A percentile compares a stretch with the other conserved stretches of the same genome.
Conservation (phyloP, 2,888 invertebrate species). For the Tuta absoluta region DNA sequence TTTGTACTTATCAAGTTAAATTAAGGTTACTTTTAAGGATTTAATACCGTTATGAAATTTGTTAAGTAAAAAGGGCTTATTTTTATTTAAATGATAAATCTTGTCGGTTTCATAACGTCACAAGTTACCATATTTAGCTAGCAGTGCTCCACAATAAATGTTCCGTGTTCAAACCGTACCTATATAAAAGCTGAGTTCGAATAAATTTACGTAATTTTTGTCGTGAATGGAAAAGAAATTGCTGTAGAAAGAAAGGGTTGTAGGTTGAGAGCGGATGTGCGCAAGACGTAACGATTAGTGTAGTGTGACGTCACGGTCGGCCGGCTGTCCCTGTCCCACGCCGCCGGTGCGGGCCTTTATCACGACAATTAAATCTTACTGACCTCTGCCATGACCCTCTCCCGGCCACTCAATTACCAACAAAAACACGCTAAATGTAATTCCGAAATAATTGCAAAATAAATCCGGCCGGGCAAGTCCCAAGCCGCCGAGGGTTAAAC, state of each 20-base stretch:
- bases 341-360: constrained; percentile 53
- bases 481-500: constrained; percentile 13
- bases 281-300: constrained; percentile 51
- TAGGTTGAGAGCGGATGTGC: constrained; percentile 38
- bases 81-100: constrained; percentile 3
- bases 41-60: constrained; percentile 12
- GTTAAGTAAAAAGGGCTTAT: not conserved
- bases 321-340: constrained; percentile 53
- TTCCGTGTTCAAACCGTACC: not conserved
- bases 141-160: not conserved
- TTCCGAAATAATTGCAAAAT: constrained; percentile 5
- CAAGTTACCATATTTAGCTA: not conserved
- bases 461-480: not conserved
- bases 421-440: constrained; percentile 14
- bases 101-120: not conserved
- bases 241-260: constrained; percentile 21
- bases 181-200: not conserved
- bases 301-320: constrained; percentile 62
- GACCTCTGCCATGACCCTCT: constrained; percentile 12
- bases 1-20: constrained; percentile 8
- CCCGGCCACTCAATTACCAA: constrained; percentile 13
- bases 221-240: not conserved
- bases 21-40: not conserved
- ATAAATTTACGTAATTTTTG: not conserved
- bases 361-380: constrained; percentile 63